Evolutionary conservation across 1,140 invertebrate species (phyloP).

Genomic region (Apis dorsata): DNA sequence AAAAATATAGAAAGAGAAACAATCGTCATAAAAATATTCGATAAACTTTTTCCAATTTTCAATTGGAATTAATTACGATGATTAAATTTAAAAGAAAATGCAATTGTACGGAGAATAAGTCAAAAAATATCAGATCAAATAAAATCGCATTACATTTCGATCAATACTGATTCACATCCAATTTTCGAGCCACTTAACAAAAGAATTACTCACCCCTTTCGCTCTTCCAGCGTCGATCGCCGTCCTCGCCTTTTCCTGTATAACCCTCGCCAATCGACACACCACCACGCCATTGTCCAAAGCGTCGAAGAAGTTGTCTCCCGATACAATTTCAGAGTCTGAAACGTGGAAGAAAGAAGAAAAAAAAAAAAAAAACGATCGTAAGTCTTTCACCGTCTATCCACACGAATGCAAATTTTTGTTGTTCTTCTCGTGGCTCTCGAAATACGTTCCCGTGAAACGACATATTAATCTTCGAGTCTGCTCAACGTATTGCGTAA

Average conservation of each 20-base stretch:
- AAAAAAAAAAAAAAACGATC: neutral
- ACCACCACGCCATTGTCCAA: slow-evolving; percentile 90
- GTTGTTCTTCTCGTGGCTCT: too few relatives aligned
- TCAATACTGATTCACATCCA: too few relatives aligned
- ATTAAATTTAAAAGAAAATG: too few relatives aligned
- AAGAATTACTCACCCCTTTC: slow-evolving; percentile 82
- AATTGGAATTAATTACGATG: too few relatives aligned
- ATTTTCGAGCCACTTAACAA: neutral
- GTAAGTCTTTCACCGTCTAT: neutral
- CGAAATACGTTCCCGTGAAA: too few relatives aligned
- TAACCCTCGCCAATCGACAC: slow-evolving; percentile 88
- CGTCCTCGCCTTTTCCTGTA: slow-evolving; percentile 86
- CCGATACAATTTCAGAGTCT: slow-evolving; percentile 87
- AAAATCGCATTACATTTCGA: too few relatives aligned
- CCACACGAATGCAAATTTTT: too few relatives aligned
- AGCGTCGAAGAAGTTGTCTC: slow-evolving; percentile 88
- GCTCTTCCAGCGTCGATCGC: slow-evolving; percentile 82
- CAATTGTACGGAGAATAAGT: too few relatives aligned
- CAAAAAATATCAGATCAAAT: too few relatives aligned
- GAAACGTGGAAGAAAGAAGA: slow-evolving; percentile 62
- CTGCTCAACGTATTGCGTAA: slow-evolving; percentile 5
- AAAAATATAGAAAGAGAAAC: too few relatives aligned
- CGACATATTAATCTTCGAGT: neutral
- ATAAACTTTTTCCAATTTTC: too few relatives aligned
- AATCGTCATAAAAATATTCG: too few relatives aligned